phyloP scores from a whole-genome alignment of 2,797 vertebrate genomes.

The Liparis tanakae region DNA sequence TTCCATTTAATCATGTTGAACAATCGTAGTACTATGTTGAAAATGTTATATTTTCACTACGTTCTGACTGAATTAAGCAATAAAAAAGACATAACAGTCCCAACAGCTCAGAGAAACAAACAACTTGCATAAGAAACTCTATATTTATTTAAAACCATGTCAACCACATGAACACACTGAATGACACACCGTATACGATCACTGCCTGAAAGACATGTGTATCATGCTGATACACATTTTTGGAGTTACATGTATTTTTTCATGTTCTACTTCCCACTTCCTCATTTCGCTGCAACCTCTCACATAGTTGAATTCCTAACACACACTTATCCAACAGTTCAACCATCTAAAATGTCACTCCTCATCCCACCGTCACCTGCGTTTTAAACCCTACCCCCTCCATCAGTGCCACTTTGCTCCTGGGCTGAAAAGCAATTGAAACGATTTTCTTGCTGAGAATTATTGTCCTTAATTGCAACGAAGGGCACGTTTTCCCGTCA shows the following conservation, averaged over 20 bases:
- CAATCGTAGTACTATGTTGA: background rate
- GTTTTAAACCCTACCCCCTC: conserved; percentile 78
- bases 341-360: conserved; percentile 71
- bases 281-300: conserved; percentile 45
- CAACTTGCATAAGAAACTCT: conserved; percentile 11
- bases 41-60: background rate
- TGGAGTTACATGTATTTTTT: conserved; percentile 37
- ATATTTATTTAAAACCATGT: conserved; percentile 33
- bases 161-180: conserved; percentile 20
- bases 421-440: conserved; percentile 84
- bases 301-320: conserved; percentile 51
- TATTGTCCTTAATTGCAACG: conserved; percentile 84
- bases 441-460: conserved; percentile 83
- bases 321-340: conserved; percentile 64
- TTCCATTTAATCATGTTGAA: conserved; percentile 7
- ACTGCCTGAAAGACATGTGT: conserved; percentile 33
- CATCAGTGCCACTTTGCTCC: conserved; percentile 81
- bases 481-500: conserved; percentile 79
- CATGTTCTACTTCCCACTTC: conserved; percentile 32
- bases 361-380: conserved; percentile 68
- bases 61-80: conserved; percentile 9
- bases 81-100: conserved; percentile 21
- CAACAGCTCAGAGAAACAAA: conserved; percentile 23
- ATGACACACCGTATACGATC: conserved; percentile 22
- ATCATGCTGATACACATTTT: conserved; percentile 34